Base-by-base conservation (phyloP, 2,797 vertebrate genomes). In the Molossus molossus region DNA sequence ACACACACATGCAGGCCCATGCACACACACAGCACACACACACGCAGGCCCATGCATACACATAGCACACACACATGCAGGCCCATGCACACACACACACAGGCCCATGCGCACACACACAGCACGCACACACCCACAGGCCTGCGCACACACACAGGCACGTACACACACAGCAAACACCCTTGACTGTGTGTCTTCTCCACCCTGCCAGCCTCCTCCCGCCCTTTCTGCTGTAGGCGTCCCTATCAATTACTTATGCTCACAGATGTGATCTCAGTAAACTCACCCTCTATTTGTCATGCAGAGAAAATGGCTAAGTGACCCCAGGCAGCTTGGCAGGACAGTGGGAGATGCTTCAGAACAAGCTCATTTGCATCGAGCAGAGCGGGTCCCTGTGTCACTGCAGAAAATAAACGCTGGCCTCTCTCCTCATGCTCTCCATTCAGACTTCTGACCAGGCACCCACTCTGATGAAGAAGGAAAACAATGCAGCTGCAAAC, bases 401-500 rank as follows among this genome's bases (percentile, higher is more conserved):
- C 9, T 87, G 89, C 37, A n/a, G 80, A 97, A 96, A 97, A 98
- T 97, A 90, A 97, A 97, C 97, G 97, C 64, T 9, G 83, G 83
- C 53, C 91, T 91, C 48, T 50, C 50, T 96, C 90, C 88, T 60
- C 85, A 82, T 2, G 20, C 96, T 91, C 70, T 37, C 91, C 92
- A 53, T 77, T 97, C 89, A 96, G 92, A 97, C 97, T 95, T 70
- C 23, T 15, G 73, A 95, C 89, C 57, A 67, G 90, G 94, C 86
- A 40, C 92, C 67, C 9, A 37, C 96, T 97, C 97, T 94, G 57
- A 83, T 89, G 84, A 76, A 60, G 75, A 89, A 80, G 33, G 60
- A 50, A 97, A 93, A 96, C 0, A 93, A 77, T 65, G 45, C 40
- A 45, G 40, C 40, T 45, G 40, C 40, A 45, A 5, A 11, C 37